Conservation (phyloP, 2,888 invertebrate genomes). For the Leptopterna dolabrata region DNA sequence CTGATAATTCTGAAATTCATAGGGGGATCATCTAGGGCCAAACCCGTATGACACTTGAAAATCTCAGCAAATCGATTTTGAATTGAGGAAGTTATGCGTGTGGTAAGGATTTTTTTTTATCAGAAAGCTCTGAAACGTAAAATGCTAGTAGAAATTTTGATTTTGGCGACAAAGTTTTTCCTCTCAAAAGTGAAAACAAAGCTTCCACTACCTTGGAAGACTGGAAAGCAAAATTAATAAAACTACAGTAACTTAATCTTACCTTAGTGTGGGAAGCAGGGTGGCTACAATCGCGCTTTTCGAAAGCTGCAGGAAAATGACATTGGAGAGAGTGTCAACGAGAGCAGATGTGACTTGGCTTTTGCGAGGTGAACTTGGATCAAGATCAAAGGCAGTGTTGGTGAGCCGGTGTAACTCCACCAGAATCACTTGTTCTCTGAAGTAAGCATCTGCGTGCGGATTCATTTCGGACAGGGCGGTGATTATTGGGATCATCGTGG, state of each 20-base stretch:
- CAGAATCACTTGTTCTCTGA: constrained; percentile 71
- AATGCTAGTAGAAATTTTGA: too few species aligned
- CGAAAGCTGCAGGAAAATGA: constrained; percentile 70
- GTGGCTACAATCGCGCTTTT: constrained; percentile 68
- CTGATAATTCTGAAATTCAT: too few species aligned
- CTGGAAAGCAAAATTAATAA: too few species aligned
- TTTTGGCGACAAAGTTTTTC: too few species aligned
- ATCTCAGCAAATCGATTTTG: too few species aligned
- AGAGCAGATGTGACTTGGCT: constrained; percentile 73
- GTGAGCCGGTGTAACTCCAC: constrained; percentile 73
- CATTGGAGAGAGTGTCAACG: constrained; percentile 75
- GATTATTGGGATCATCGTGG: constrained; percentile 72
- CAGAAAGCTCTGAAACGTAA: too few species aligned
- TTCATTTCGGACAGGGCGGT: constrained; percentile 73
- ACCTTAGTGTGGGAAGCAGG: constrained; percentile 70
- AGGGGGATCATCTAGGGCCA: too few species aligned
- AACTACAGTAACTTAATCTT: constrained; percentile 42
- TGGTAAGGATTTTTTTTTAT: too few species aligned
- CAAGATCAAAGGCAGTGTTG: constrained; percentile 70
- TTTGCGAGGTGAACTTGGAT: constrained; percentile 67
- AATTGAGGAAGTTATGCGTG: too few species aligned
- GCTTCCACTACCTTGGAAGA: too few species aligned
- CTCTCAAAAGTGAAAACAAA: too few species aligned
- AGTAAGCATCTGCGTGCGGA: constrained; percentile 71
- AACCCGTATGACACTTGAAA: too few species aligned